Base-by-base conservation (phyloP, 2,797 vertebrate species). In the Diplodus puntazzo region DNA sequence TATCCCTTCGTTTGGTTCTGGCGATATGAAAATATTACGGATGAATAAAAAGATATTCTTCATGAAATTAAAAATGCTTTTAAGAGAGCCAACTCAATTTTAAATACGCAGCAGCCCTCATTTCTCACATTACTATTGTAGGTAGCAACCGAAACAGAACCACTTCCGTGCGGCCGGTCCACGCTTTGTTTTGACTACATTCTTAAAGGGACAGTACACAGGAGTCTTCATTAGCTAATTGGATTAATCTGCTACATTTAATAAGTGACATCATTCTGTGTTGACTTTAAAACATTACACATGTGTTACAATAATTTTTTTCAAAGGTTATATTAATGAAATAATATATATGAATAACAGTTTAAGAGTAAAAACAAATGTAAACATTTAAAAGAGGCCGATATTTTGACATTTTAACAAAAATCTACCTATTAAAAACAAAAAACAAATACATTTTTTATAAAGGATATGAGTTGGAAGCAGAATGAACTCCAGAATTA, bases 171-270 rank as follows among this genome's bases (percentile, higher is more conserved):
- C 91, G 82, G 80, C 88, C 79, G 85, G 73, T 67, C 46, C 92
- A 92, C 80, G 92, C 94, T 94, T 94, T 94, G 93, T 94, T 94
- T 93, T 93, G 94, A 91, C 92, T 93, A 62, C 83, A 83, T 77
- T 67, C 90, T 94, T 94, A 94, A 94, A 94, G 94, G 84, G 75
- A 16, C 89, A 91, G 88, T 68, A 61, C 86, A 67, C 79, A 21
- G 3, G 3, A 25, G 69, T 23, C 16, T 30, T 69, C 21, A 0
- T 14, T 11, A 23, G 20, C 25, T 18, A 42, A 50, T 34, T 42
- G 12, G 39, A 46, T 25, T 71, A 3, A 57, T 0, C 43, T 21
- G 23, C 34, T 23, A n/a, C 42, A 43, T 43, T 34, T 34, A 34
- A 34, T 34, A 34, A 3, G 30, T 34, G 30, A 34, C 30, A 34